These are phyloP conservation scores for Invenusta paracnida DNA, from an alignment of 2,888 invertebrate genomes.

Conservation along the genomic window DNA sequence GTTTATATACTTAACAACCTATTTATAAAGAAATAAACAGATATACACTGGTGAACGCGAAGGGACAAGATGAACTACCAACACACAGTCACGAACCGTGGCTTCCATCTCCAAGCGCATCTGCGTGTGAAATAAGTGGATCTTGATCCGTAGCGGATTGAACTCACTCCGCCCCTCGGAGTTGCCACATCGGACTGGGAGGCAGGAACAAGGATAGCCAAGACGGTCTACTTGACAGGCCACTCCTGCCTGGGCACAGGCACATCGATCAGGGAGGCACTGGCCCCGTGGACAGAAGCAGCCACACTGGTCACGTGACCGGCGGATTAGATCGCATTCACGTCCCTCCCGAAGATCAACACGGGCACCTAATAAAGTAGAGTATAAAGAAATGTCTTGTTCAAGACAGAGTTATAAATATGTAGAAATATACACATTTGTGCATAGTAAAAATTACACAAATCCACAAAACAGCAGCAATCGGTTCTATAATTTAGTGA, in stretches of 20 bases:
- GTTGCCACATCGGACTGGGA: conserved; percentile 81
- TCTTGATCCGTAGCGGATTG: conserved; percentile 86
- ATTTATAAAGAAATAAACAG: too few species aligned
- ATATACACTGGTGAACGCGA: too few species aligned
- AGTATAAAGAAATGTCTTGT: too few species aligned
- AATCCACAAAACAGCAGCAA: too few species aligned
- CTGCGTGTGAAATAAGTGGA: conserved; percentile 91
- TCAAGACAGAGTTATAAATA: too few species aligned
- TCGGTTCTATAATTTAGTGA: too few species aligned
- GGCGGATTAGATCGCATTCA: conserved; percentile 83
- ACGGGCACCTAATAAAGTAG: too few species aligned
- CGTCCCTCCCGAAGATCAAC: conserved; percentile 83
- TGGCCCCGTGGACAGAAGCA: conserved; percentile 64
- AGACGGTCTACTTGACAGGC: conserved; percentile 94
- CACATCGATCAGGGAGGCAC: conserved; percentile 77
- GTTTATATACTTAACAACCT: too few species aligned
- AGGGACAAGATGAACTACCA: too few species aligned
- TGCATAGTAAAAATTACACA: too few species aligned
- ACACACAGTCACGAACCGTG: too few species aligned
- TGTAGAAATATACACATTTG: too few species aligned
- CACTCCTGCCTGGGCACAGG: conserved; percentile 87
- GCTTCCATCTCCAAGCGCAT: conserved; percentile 69
- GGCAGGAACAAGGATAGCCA: conserved; percentile 93
- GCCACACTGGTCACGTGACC: conserved; percentile 72
- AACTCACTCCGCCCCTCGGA: conserved; percentile 88